Conservation (phyloP, 2,797 vertebrate species). For the Pelochelys cantorii region DNA sequence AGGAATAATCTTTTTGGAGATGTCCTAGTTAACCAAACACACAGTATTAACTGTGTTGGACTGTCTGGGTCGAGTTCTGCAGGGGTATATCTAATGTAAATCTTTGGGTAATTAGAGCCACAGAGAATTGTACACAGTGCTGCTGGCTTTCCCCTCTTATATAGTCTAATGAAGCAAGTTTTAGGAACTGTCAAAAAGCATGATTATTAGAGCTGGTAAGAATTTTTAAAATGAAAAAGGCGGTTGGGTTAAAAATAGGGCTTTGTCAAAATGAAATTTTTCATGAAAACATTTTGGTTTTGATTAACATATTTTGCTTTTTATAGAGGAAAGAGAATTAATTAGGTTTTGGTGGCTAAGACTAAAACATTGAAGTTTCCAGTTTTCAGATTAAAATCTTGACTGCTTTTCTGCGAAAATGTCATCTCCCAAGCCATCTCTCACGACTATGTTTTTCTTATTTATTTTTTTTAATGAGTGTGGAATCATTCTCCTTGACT, state of each 20-base stretch:
- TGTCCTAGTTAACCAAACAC: background rate
- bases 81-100: too few relatives aligned
- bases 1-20: background rate
- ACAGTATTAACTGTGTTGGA: background rate
- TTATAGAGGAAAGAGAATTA: background rate
- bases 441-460: background rate
- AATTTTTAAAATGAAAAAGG: conserved; percentile 40
- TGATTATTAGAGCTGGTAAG: conserved; percentile 25
- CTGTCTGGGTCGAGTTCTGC: background rate
- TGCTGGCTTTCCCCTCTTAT: background rate
- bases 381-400: background rate
- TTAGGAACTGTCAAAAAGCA: background rate
- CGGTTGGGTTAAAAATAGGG: background rate
- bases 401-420: background rate
- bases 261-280: background rate
- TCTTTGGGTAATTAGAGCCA: too few relatives aligned
- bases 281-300: background rate
- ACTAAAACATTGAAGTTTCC: background rate
- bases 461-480: background rate
- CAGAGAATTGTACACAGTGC: background rate
- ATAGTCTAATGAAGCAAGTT: background rate
- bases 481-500: background rate
- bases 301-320: background rate
- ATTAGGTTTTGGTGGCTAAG: background rate
- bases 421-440: background rate